phyloP scores from a whole-genome alignment of 1,140 invertebrate genomes.

The Micrasema longulum region DNA sequence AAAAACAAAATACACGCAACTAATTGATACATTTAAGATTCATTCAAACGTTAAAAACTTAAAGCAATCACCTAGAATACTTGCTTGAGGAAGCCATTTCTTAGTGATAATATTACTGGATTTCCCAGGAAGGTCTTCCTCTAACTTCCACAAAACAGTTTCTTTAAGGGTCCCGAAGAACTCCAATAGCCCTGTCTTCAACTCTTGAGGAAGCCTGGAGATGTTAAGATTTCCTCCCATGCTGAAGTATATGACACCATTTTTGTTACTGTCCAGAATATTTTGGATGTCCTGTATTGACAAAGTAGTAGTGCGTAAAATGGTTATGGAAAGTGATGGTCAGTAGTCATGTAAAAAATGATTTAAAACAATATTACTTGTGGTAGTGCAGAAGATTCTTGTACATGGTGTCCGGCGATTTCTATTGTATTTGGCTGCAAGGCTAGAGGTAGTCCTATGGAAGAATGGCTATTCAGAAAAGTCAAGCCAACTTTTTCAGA shows the following conservation, averaged over 20 bases:
- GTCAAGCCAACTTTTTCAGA: neutral
- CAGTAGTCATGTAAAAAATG: too few relatives aligned
- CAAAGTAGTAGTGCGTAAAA: too few relatives aligned
- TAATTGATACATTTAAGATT: too few relatives aligned
- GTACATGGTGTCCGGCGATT: constrained; percentile 70
- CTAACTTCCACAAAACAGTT: constrained; percentile 78
- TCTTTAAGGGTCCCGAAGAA: constrained; percentile 69
- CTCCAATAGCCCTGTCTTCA: constrained; percentile 64
- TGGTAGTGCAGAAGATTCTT: constrained; percentile 54
- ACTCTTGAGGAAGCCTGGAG: constrained; percentile 62
- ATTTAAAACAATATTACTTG: constrained; percentile 29
- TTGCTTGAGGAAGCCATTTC: constrained; percentile 78
- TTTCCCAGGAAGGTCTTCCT: constrained; percentile 66
- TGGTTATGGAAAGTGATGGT: too few relatives aligned
- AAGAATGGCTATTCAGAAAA: constrained; percentile 62
- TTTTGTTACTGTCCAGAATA: constrained; percentile 68
- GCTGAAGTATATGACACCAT: constrained; percentile 75
- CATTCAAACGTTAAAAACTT: too few relatives aligned
- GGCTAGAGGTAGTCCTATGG: constrained; percentile 62
- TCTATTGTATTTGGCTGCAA: constrained; percentile 67
- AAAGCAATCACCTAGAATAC: constrained; percentile 67
- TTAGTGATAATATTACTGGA: constrained; percentile 73
- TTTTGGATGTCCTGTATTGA: constrained; percentile 62
- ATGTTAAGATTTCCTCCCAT: constrained; percentile 72
- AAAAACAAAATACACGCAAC: too few relatives aligned